These are phyloP conservation scores for Drosophila trapezifrons DNA, from an alignment of 1,140 invertebrate species.

Conservation along the genomic window DNA sequence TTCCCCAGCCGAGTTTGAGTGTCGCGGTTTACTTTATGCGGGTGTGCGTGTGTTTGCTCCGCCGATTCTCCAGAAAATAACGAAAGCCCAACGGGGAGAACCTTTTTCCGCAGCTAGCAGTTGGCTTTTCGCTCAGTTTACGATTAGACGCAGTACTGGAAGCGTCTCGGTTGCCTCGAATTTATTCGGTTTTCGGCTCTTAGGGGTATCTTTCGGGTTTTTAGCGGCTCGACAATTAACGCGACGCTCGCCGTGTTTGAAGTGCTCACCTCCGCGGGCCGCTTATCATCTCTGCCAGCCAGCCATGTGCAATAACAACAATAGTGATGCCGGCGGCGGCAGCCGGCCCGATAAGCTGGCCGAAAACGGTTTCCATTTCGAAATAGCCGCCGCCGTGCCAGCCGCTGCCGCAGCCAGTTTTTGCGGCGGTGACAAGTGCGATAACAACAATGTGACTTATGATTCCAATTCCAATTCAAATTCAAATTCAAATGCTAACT, in stretches of 20 bases:
- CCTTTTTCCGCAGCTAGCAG: slow-evolving; percentile 20
- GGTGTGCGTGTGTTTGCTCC: slow-evolving; percentile 19
- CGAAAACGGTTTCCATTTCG: slow-evolving; percentile 62
- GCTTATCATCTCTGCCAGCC: slow-evolving; percentile 46
- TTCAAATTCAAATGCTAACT: slow-evolving; percentile 4
- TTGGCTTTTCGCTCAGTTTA: slow-evolving; percentile 52
- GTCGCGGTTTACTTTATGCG: slow-evolving; percentile 15
- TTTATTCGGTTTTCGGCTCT: background rate
- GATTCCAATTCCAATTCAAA: slow-evolving; percentile 36
- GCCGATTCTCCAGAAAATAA: slow-evolving; percentile 63
- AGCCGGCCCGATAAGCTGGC: slow-evolving; percentile 53
- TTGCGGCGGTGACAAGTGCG: slow-evolving; percentile 6
- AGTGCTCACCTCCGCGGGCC: slow-evolving; percentile 30
- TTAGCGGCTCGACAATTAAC: slow-evolving; percentile 21
- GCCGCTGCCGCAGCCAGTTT: slow-evolving; percentile 14
- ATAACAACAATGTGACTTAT: slow-evolving; percentile 51
- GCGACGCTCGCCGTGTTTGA: slow-evolving; percentile 19
- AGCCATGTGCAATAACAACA: slow-evolving; percentile 72
- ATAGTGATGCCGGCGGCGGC: slow-evolving; percentile 20
- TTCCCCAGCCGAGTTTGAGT: slow-evolving; percentile 2
- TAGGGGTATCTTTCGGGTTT: slow-evolving; percentile 4
- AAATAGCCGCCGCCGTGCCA: slow-evolving; percentile 32
- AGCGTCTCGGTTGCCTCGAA: slow-evolving; percentile 19
- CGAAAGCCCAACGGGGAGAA: slow-evolving; percentile 57
- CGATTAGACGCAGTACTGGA: slow-evolving; percentile 59